A percentile compares a stretch with the other conserved stretches of the same genome.
phyloP scores from a whole-genome alignment of 2,888 invertebrate genomes.

The Cheilosia impressa region DNA sequence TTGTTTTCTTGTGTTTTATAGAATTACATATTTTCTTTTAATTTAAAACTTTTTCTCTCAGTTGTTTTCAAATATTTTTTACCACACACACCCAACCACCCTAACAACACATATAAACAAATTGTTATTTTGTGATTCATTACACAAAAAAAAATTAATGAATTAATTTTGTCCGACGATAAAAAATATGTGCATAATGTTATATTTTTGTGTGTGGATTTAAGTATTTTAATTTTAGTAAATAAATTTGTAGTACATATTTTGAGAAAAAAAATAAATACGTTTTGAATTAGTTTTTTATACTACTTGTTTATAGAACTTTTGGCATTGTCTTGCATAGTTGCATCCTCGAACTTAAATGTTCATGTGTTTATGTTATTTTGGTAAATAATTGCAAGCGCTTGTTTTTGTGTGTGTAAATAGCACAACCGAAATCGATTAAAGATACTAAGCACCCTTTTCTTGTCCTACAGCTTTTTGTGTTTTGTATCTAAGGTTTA shows the following conservation, averaged over 20 bases:
- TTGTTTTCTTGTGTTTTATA: conserved; percentile 45
- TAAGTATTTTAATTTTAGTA: conserved; percentile 59
- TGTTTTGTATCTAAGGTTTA: neutral
- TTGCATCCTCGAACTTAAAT: conserved; percentile 47
- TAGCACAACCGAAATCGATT: neutral
- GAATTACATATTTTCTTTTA: conserved; percentile 5
- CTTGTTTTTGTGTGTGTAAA: conserved; percentile 51
- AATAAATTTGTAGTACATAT: conserved; percentile 51
- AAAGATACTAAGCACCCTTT: conserved; percentile 7
- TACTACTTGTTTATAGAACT: conserved; percentile 30
- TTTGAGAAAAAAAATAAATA: conserved; percentile 43
- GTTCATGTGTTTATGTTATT: conserved; percentile 42
- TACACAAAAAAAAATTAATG: conserved; percentile 24
- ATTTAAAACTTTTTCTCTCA: conserved; percentile 16
- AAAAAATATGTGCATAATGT: conserved; percentile 45
- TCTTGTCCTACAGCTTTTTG: neutral
- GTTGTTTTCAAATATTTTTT: conserved; percentile 33
- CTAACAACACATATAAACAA: conserved; percentile 40
- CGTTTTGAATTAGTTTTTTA: conserved; percentile 9
- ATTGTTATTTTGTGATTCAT: conserved; percentile 49
- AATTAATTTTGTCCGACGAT: conserved; percentile 11
- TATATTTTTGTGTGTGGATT: conserved; percentile 75
- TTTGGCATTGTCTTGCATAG: conserved; percentile 51
- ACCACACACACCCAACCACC: conserved; percentile 46
- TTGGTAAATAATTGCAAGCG: conserved; percentile 52